Evolutionary conservation across 2,888 invertebrate species (phyloP).

Genomic region (Atherix ibis): DNA sequence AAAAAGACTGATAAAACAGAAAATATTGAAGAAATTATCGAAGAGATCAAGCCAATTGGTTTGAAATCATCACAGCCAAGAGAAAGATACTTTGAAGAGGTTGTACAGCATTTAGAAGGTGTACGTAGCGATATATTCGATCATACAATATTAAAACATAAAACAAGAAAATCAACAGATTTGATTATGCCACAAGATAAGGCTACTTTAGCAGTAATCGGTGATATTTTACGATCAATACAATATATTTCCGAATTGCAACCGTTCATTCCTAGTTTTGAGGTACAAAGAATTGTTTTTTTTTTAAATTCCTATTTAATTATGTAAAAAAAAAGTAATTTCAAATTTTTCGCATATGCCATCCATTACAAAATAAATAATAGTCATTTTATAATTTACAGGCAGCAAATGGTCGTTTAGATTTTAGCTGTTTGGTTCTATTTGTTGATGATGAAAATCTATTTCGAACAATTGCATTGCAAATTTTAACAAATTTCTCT

Average conservation of each 20-base stretch:
- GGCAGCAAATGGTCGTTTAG: constrained; percentile 13
- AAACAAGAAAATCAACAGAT: constrained; percentile 17
- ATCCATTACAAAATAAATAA: too few relatives aligned
- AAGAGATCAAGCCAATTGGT: constrained; percentile 16
- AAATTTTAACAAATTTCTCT: constrained; percentile 29
- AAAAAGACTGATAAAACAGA: constrained; percentile 12
- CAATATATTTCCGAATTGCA: constrained; percentile 22
- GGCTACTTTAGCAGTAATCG: constrained; percentile 20
- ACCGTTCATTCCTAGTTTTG: constrained; percentile 20
- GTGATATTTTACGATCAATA: constrained; percentile 27
- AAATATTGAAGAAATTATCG: not conserved
- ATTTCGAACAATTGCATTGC: constrained; percentile 22
- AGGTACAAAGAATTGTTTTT: constrained; percentile 14
- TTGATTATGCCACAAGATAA: constrained; percentile 22
- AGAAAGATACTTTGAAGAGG: constrained; percentile 30
- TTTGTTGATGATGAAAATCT: constrained; percentile 23
- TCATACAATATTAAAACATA: constrained; percentile 23
- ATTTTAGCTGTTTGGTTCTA: constrained; percentile 24
- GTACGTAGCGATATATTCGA: constrained; percentile 30
- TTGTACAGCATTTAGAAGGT: constrained; percentile 28
- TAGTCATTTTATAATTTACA: not conserved
- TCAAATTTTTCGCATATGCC: too few relatives aligned
- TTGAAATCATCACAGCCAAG: constrained; percentile 26
- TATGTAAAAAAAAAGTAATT: too few relatives aligned
- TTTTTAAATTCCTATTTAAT: too few relatives aligned